Evolutionary conservation across 2,113 vertebrate species (phyloP).

Genomic region (Thinocorus orbignyianus): DNA sequence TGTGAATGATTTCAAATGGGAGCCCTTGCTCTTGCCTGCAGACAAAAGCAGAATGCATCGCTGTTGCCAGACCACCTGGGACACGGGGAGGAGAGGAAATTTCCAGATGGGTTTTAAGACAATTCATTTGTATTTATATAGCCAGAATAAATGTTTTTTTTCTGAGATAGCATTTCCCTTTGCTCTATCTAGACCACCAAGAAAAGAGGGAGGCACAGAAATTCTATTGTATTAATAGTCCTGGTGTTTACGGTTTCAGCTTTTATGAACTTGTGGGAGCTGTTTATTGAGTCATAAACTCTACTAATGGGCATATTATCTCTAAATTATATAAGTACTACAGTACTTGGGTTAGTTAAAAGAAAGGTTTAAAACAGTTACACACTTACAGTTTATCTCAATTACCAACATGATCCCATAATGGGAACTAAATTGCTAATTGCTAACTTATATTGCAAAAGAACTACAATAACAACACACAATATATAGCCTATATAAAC

Average conservation of each 20-base stretch:
- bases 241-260: slow-evolving; percentile 71
- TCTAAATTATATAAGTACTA: slow-evolving; percentile 75
- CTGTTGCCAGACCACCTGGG: slow-evolving; percentile 69
- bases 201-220: slow-evolving; percentile 68
- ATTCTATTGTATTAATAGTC: slow-evolving; percentile 73
- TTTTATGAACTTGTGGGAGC: slow-evolving; percentile 80
- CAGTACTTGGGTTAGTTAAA: slow-evolving; percentile 68
- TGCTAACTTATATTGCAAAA: slow-evolving; percentile 57
- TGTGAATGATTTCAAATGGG: slow-evolving; percentile 45
- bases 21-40: slow-evolving; percentile 44
- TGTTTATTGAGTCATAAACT: slow-evolving; percentile 81
- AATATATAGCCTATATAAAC: slow-evolving; percentile 33
- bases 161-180: slow-evolving; percentile 68
- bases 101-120: slow-evolving; percentile 71
- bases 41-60: slow-evolving; percentile 59
- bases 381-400: slow-evolving; percentile 69
- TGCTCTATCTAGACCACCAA: slow-evolving; percentile 76
- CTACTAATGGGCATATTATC: slow-evolving; percentile 80
- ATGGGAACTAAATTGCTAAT: slow-evolving; percentile 77
- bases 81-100: slow-evolving; percentile 52
- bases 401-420: slow-evolving; percentile 73
- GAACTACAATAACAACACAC: slow-evolving; percentile 7
- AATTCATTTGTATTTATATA: slow-evolving; percentile 75
- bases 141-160: slow-evolving; percentile 69
- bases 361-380: slow-evolving; percentile 70